Base-by-base conservation (phyloP, 2,797 vertebrate genomes). In the Onychomys arenicola region DNA sequence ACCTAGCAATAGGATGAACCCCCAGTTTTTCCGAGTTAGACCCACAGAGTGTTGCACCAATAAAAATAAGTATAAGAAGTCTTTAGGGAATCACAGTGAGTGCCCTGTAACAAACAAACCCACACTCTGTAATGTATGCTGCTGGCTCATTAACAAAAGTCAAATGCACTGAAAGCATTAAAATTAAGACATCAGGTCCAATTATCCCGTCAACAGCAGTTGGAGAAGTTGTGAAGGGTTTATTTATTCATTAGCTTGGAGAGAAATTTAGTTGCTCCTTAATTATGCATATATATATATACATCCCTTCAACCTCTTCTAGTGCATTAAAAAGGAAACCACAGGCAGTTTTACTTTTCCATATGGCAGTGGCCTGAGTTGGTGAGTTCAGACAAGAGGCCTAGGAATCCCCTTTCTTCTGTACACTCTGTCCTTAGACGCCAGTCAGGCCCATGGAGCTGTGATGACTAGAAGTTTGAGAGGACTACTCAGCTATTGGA, bases 121-220 rank as follows among this genome's bases (percentile, higher is more conserved):
- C 25, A 67, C 16, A 69, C 27, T 57, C 65, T 77, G 96, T 92
- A 97, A 96, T 88, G 81, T 95, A 97, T 78, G 93, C 97, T 98
- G 27, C 77, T 92, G 89, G 98, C 97, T 98, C 97, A 98, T 98
- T 98, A 98, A 96, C 95, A 96, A 93, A 90, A 98, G 97, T 96
- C 97, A 97, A 97, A 98, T 92, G 98, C 97, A 94, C 93, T 95
- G 87, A 97, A 96, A 96, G 98, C 98, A 96, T 97, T 97, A 86
- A 98, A 97, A 98, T 98, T 98, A 97, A 97, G 96, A 97, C 96
- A 98, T 98, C 98, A 98, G 94, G 52, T 96, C 96, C 97, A 98
- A 98, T 98, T 98, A 98, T 91, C 96, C 55, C 96, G 94, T 97
- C 98, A 92, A 98, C 96, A 97, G 96, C 92, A 96, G 97, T 96